Conservation (phyloP, 1,140 invertebrate species). For the Microplitis mediator region DNA sequence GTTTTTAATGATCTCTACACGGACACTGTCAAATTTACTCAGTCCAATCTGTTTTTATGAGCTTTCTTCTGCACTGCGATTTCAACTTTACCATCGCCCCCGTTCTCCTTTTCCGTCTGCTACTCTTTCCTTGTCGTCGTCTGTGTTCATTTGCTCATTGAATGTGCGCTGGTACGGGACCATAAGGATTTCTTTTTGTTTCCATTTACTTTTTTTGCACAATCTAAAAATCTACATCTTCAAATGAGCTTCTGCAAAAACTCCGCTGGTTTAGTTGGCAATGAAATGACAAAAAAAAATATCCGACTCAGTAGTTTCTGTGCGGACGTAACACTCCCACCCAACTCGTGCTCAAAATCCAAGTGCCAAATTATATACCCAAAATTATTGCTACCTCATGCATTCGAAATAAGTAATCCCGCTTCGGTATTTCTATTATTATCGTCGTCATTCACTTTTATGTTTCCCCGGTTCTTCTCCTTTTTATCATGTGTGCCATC, state of each 20-base stretch:
- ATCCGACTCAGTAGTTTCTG: no score
- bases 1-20: slow-evolving; percentile 46
- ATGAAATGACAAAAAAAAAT: no score
- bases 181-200: slow-evolving; percentile 12
- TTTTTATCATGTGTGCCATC: neutral
- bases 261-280: neutral
- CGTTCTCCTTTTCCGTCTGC: neutral
- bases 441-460: neutral
- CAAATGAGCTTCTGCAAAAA: slow-evolving; percentile 44
- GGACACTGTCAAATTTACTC: slow-evolving; percentile 49
- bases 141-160: neutral
- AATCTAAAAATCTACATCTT: slow-evolving; percentile 32
- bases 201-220: neutral
- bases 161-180: neutral
- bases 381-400: slow-evolving; percentile 6
- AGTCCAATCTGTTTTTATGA: slow-evolving; percentile 45
- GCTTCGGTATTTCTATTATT: neutral
- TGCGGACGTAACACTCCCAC: neutral
- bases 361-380: neutral
- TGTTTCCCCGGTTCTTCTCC: neutral
- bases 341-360: neutral
- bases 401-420: slow-evolving; percentile 7
- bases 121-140: no score
- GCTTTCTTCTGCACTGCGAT: slow-evolving; percentile 28
- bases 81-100: neutral